Conservation (phyloP, 2,797 vertebrate species). For the Spinus olivaceus region DNA sequence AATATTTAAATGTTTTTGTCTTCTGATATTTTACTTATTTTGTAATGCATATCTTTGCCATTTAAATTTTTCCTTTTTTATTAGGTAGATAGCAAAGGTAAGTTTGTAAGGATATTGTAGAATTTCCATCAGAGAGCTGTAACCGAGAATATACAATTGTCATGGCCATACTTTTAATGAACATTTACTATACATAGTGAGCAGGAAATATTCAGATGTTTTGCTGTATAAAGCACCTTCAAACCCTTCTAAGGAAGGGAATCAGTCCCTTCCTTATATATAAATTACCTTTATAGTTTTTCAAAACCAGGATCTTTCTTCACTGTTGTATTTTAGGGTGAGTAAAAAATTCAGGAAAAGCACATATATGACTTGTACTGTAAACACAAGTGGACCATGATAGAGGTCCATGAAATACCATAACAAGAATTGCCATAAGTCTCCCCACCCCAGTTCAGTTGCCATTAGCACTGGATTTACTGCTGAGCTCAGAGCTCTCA, state of each 20-base stretch:
- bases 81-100: not conserved
- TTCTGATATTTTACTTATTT: not conserved
- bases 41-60: not conserved
- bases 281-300: not conserved
- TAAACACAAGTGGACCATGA: not conserved
- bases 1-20: not conserved
- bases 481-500: not conserved
- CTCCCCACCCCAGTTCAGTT: not conserved
- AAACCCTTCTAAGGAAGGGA: not conserved
- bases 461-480: not conserved
- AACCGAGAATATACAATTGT: not conserved
- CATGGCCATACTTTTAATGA: not conserved
- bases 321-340: not conserved
- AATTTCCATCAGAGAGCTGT: not conserved
- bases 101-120: not conserved
- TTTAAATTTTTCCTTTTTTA: not conserved
- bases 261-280: too few relatives aligned
- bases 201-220: not conserved
- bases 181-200: not conserved
- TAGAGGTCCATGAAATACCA: not conserved
- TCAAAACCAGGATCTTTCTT: not conserved
- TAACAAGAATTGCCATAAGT: not conserved
- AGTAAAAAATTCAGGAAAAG: not conserved
- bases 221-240: not conserved
- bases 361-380: fast-evolving